Evolutionary conservation across 2,888 invertebrate species (phyloP).

Genomic region (Melieria crassipennis): DNA sequence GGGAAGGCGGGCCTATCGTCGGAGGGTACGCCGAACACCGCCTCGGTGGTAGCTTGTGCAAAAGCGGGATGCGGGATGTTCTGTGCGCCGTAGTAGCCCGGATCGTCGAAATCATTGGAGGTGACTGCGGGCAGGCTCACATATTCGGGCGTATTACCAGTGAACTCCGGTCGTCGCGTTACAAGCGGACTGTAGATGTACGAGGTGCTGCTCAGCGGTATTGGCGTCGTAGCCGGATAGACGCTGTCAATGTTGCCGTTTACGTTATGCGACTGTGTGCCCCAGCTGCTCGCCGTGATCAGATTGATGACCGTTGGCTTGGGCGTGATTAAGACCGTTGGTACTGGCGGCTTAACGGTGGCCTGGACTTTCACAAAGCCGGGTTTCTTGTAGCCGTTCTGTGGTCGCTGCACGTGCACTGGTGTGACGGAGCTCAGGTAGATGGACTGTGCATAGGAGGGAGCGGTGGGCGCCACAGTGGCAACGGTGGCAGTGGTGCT

Average conservation of each 20-base stretch:
- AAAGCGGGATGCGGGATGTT: conserved; percentile 45
- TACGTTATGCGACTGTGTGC: conserved; percentile 36
- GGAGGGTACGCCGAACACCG: conserved; percentile 51
- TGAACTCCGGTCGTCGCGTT: conserved; percentile 53
- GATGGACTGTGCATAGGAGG: conserved; percentile 47
- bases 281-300: conserved; percentile 50
- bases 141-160: conserved; percentile 46
- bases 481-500: conserved; percentile 53
- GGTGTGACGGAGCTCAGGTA: conserved; percentile 57
- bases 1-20: conserved; percentile 63
- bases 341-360: conserved; percentile 71
- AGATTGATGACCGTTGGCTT: conserved; percentile 69
- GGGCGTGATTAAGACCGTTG: conserved; percentile 77
- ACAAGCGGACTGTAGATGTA: conserved; percentile 61
- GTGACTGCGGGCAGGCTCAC: conserved; percentile 51
- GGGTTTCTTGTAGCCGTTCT: conserved; percentile 52
- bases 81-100: conserved; percentile 61
- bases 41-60: conserved; percentile 52
- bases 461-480: conserved; percentile 45
- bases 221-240: conserved; percentile 50
- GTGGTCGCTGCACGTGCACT: conserved; percentile 58
- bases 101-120: conserved; percentile 64
- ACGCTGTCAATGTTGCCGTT: conserved; percentile 32
- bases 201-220: conserved; percentile 60
- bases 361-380: conserved; percentile 59